A percentile compares a stretch with the other conserved stretches of the same genome.
phyloP scores from a whole-genome alignment of 2,797 vertebrate species.

The Leuciscus waleckii region DNA sequence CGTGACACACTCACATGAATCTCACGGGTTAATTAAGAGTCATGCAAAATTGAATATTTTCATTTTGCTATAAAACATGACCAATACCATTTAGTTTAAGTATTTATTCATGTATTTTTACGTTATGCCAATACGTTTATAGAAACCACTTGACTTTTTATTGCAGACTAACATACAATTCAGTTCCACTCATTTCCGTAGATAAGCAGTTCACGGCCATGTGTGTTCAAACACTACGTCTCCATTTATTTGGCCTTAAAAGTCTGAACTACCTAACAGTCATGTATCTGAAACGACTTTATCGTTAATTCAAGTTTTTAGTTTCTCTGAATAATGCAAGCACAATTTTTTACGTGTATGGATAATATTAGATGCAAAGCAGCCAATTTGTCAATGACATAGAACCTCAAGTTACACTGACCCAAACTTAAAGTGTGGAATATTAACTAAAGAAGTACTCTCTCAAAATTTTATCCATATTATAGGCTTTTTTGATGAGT shows the following conservation, averaged over 20 bases:
- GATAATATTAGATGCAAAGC: neutral
- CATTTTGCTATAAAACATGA: neutral
- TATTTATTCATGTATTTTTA: neutral
- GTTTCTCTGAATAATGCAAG: neutral
- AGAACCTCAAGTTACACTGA: neutral
- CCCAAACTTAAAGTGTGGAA: neutral
- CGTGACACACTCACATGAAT: neutral
- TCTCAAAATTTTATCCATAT: neutral
- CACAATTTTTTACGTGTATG: neutral
- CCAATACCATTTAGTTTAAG: neutral
- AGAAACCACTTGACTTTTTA: neutral
- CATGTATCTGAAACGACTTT: slow-evolving; percentile 12
- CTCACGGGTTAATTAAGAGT: neutral
- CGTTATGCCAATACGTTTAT: neutral
- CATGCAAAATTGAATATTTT: neutral
- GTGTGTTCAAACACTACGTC: slow-evolving; percentile 55
- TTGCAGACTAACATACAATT: slow-evolving; percentile 40
- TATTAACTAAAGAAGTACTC: neutral
- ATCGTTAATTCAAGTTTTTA: neutral
- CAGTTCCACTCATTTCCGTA: slow-evolving; percentile 34
- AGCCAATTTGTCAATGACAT: neutral
- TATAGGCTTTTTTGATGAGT: neutral
- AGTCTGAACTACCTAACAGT: neutral
- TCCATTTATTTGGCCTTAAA: slow-evolving; percentile 33
- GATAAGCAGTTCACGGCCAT: slow-evolving; percentile 59